These are phyloP conservation scores for Umimayanthus chanpuru DNA, from an alignment of 92 coral and sea anemone genomes.

Conservation along the genomic window DNA sequence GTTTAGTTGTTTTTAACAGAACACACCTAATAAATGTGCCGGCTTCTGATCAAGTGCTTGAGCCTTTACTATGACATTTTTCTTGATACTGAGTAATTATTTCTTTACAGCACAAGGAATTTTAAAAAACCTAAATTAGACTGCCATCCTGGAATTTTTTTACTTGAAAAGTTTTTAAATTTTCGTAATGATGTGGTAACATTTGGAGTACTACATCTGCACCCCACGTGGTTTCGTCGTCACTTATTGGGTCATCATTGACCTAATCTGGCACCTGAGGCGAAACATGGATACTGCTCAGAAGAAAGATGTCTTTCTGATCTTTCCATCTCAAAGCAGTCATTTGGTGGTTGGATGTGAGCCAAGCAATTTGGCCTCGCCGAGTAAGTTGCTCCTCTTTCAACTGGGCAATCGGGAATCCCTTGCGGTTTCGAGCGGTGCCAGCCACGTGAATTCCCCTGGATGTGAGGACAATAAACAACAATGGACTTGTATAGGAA, in stretches of 20 bases:
- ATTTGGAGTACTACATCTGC: constrained; percentile 32
- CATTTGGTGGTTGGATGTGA: constrained; percentile 42
- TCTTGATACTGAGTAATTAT: no score
- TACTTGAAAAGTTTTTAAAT: no score
- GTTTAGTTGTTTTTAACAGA: no score
- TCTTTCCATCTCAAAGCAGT: constrained; percentile 53
- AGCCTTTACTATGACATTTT: no score
- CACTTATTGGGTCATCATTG: constrained; percentile 17
- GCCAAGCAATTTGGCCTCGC: constrained; percentile 53
- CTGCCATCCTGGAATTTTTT: no score
- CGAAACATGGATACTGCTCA: constrained; percentile 48
- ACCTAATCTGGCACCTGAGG: constrained; percentile 60
- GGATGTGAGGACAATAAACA: constrained; percentile 43
- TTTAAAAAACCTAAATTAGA: no score
- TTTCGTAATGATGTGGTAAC: no score
- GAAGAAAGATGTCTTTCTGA: constrained; percentile 46
- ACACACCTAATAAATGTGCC: no score
- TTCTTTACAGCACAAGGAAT: no score
- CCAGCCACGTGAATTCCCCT: constrained; percentile 46
- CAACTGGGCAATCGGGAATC: constrained; percentile 42
- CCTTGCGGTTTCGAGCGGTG: constrained; percentile 19
- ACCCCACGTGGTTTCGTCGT: constrained; percentile 15
- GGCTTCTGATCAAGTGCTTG: no score
- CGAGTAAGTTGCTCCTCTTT: constrained; percentile 48
- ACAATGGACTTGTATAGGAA: constrained; percentile 55